Base-by-base conservation (phyloP, 1,140 invertebrate genomes). In the Phymorhynchus buccinoides region DNA sequence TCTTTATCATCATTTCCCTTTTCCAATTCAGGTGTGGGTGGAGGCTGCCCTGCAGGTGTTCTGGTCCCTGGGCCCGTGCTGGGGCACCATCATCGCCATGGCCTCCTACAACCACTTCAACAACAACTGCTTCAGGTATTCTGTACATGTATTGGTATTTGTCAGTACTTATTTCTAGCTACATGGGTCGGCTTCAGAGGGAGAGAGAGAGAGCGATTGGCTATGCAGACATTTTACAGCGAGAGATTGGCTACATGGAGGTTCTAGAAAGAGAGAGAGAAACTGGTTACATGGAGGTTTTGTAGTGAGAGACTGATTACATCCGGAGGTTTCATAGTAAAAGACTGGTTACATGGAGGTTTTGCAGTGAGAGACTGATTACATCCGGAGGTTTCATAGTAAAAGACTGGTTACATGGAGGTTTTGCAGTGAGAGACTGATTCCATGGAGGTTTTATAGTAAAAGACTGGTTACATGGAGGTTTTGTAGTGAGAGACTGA, bases 31-130 rank as follows among this genome's bases (percentile, higher is more conserved):
- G 85, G 80, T 85, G n/a, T 97, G 96, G 96, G 96, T 96, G 66
- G 96, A 97, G 90, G 96, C 96, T 0, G 96, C 96, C 6, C 96
- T 96, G 16, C 96, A 97, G 93, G 96, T 97, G 89, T 97, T 97
- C 91, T 97, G 96, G 91, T 96, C 96, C 0, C 91, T 97, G 16
- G 96, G 96, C 91, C 96, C 96, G 3, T 96, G 96, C 32, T 97
- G 96, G 96, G 96, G 96, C 85, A 96, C 9, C 39, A 32, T 83
- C 27, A 77, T 86, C 80, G 82, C 85, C 41, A 77, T 86, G 80
- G 56, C 85, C 4, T 96, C 96, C 0, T 96, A 96, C 92, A 97
- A 97, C 89, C 94, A 95, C 42, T 97, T 97, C 92, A 94, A 94
- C 56, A 96, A 89, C 62, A 80, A 89, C 56, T 84, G 79, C 42